These are phyloP conservation scores for Physeter macrocephalus DNA, from an alignment of 2,113 vertebrate genomes.

Conservation along the genomic window DNA sequence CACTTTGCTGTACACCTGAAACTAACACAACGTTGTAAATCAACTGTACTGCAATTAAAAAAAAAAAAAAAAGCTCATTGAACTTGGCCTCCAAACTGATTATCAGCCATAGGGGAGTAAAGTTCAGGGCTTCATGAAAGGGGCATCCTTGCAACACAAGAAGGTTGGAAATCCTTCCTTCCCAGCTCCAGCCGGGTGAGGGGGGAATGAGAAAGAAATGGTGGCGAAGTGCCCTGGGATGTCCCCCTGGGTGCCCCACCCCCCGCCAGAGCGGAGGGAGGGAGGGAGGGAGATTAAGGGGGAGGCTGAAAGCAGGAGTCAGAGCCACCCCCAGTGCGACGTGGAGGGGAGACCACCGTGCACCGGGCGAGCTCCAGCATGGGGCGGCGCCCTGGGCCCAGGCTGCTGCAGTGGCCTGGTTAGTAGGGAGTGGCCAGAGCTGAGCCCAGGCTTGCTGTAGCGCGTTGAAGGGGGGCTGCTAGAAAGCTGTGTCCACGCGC, in stretches of 20 bases:
- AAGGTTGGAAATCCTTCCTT: not conserved
- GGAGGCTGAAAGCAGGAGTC: not conserved
- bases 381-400: accelerated
- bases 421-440: not conserved
- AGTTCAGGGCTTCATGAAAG: not conserved
- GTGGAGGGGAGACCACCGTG: not conserved
- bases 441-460: not conserved
- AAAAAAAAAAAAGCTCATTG: not conserved
- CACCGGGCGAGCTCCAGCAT: accelerated
- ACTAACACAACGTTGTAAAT: not conserved
- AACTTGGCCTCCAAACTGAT: not conserved
- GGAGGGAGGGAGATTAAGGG: not conserved
- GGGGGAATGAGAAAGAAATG: not conserved
- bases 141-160: not conserved
- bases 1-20: not conserved
- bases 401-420: not conserved
- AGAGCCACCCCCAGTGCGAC: accelerated
- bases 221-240: not conserved
- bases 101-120: not conserved
- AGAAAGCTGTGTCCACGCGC: accelerated
- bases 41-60: not conserved
- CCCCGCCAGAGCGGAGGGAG: not conserved
- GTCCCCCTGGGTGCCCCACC: not conserved
- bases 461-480: not conserved
- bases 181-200: accelerated